A percentile compares a stretch with the other conserved stretches of the same genome.
These are phyloP conservation scores for Odontesthes bonariensis DNA, from an alignment of 2,113 vertebrate genomes.

Conservation along the genomic window DNA sequence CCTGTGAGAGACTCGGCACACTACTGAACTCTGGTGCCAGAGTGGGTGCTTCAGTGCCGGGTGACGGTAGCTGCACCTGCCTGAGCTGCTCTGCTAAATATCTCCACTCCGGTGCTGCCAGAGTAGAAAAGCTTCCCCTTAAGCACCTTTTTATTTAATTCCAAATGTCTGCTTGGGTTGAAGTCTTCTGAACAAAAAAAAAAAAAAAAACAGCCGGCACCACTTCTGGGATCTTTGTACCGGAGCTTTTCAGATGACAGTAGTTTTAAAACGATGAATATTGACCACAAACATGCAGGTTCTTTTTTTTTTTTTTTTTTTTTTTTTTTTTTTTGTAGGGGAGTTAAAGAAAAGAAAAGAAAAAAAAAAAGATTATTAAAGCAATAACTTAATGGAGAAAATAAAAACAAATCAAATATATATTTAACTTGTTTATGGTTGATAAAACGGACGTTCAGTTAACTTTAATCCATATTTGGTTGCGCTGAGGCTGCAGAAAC, in stretches of 20 bases:
- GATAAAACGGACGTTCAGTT: neutral
- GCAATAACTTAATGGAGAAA: too few species aligned
- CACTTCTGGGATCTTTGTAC: neutral
- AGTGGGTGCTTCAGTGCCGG: neutral
- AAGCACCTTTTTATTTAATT: conserved; percentile 49
- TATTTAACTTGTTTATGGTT: too few species aligned
- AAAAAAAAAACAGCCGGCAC: neutral
- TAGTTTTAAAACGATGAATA: too few species aligned
- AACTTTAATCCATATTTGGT: neutral
- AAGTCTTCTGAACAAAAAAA: neutral
- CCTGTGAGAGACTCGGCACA: conserved; percentile 11
- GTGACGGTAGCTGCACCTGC: neutral
- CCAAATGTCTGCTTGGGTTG: neutral
- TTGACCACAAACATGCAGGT: too few species aligned
- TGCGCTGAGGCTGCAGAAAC: neutral
- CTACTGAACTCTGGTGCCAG: conserved; percentile 28
- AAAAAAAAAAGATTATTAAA: too few species aligned
- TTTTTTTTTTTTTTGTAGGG: too few species aligned
- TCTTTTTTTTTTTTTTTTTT: too few species aligned
- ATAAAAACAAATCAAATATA: too few species aligned
- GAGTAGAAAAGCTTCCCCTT: neutral
- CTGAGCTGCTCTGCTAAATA: neutral
- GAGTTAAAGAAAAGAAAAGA: too few species aligned
- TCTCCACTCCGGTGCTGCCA: neutral
- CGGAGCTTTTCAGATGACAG: neutral